These are phyloP conservation scores for Drosophila borealis DNA, from an alignment of 2,888 invertebrate species.

Conservation along the genomic window DNA sequence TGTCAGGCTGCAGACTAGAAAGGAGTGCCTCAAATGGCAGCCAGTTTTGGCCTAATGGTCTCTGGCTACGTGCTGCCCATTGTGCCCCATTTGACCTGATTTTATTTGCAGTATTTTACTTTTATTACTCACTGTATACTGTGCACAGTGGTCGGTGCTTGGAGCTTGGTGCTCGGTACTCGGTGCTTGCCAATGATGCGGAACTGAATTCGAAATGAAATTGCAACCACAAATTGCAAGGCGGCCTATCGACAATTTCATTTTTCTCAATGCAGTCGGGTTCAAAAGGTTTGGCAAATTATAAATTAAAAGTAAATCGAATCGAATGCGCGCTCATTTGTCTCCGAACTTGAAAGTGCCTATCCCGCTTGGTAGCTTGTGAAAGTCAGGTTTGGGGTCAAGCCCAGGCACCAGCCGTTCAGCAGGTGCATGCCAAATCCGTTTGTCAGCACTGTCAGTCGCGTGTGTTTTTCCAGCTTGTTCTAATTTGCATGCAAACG, in stretches of 20 bases:
- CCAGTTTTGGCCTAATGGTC: slow-evolving; percentile 60
- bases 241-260: slow-evolving; percentile 73
- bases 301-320: slow-evolving; percentile 82
- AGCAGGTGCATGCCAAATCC: slow-evolving; percentile 77
- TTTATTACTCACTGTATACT: slow-evolving; percentile 72
- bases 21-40: slow-evolving; percentile 54
- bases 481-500: slow-evolving; percentile 77
- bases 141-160: slow-evolving; percentile 13
- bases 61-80: slow-evolving; percentile 62
- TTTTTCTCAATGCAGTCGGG: slow-evolving; percentile 68
- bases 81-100: slow-evolving; percentile 79
- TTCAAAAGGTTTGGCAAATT: slow-evolving; percentile 80
- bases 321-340: slow-evolving; percentile 75
- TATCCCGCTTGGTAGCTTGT: slow-evolving; percentile 52
- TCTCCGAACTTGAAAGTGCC: slow-evolving; percentile 76
- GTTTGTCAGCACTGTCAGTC: slow-evolving; percentile 63
- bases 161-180: not conserved
- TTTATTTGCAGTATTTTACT: slow-evolving; percentile 77
- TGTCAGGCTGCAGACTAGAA: slow-evolving; percentile 60
- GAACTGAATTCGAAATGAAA: slow-evolving; percentile 76
- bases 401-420: slow-evolving; percentile 19
- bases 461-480: slow-evolving; percentile 71
- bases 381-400: slow-evolving; percentile 70
- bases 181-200: slow-evolving; percentile 63
- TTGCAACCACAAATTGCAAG: slow-evolving; percentile 77